Evolutionary conservation across 2,888 invertebrate species (phyloP).

Genomic region (Chrysotoxum bicinctum): DNA sequence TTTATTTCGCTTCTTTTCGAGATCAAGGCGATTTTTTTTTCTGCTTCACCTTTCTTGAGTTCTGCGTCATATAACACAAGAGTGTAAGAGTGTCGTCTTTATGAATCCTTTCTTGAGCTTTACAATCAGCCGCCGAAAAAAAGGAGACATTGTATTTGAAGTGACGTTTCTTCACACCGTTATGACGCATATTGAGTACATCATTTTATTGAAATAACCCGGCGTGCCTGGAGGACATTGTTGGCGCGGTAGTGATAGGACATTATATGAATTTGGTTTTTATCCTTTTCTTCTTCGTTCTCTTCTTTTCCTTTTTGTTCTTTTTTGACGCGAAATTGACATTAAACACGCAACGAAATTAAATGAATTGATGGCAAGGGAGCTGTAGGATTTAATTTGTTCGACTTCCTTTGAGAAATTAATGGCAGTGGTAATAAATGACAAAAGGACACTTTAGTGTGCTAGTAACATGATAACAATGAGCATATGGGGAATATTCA

Average conservation of each 20-base stretch:
- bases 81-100: conserved; percentile 36
- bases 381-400: conserved; percentile 65
- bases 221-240: conserved; percentile 37
- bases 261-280: conserved; percentile 1
- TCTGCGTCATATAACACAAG: conserved; percentile 15
- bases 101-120: conserved; percentile 31
- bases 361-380: conserved; percentile 66
- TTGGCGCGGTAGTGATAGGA: conserved; percentile 41
- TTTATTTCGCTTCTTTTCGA: conserved; percentile 41
- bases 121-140: conserved; percentile 2
- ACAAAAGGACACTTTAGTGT: conserved; percentile 66
- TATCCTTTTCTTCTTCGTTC: conserved; percentile 6
- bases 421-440: conserved; percentile 62
- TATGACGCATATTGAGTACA: conserved; percentile 37
- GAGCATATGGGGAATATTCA: conserved; percentile 41
- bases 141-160: conserved; percentile 27
- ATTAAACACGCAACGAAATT: conserved; percentile 69
- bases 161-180: conserved; percentile 59
- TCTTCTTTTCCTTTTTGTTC: background rate
- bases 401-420: conserved; percentile 58
- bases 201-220: conserved; percentile 21
- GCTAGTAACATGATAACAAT: conserved; percentile 63
- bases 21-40: conserved; percentile 31
- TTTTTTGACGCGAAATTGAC: conserved; percentile 58
- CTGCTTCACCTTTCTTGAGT: background rate